phyloP scores from a whole-genome alignment of 2,888 invertebrate species.

The Deilephila elpenor region DNA sequence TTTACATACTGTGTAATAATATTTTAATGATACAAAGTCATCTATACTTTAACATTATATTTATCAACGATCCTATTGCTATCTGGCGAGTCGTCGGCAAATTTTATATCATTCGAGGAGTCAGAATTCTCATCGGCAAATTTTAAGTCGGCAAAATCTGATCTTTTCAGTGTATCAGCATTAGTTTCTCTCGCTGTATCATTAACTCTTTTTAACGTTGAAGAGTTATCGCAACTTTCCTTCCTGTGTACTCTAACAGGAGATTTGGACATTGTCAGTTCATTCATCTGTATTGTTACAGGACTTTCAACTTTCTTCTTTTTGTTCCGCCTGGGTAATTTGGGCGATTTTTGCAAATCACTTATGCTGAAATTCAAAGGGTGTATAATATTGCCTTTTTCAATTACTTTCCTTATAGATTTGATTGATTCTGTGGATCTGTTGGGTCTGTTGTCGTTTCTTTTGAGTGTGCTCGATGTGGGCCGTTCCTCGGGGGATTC shows the following conservation, averaged over 20 bases:
- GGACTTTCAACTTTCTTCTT: slow-evolving; percentile 66
- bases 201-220: slow-evolving; percentile 86
- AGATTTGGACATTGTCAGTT: slow-evolving; percentile 69
- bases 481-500: slow-evolving; percentile 87
- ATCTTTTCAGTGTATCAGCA: slow-evolving; percentile 79
- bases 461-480: slow-evolving; percentile 70
- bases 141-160: slow-evolving; percentile 87
- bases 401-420: slow-evolving; percentile 65
- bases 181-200: slow-evolving; percentile 87
- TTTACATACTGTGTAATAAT: neutral
- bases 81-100: slow-evolving; percentile 79
- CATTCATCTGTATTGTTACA: slow-evolving; percentile 73
- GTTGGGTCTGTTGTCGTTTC: slow-evolving; percentile 64
- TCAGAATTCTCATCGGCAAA: slow-evolving; percentile 90
- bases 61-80: slow-evolving; percentile 74
- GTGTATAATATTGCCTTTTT: slow-evolving; percentile 76
- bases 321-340: slow-evolving; percentile 63
- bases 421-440: slow-evolving; percentile 72
- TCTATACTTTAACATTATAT: slow-evolving; percentile 64
- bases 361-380: slow-evolving; percentile 80
- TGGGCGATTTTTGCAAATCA: slow-evolving; percentile 76
- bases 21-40: neutral
- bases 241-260: slow-evolving; percentile 72
- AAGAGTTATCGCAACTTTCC: slow-evolving; percentile 62
- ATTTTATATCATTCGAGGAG: slow-evolving; percentile 78